These are phyloP conservation scores for Eretmocerus hayati DNA, from an alignment of 2,888 invertebrate genomes.

Conservation along the genomic window DNA sequence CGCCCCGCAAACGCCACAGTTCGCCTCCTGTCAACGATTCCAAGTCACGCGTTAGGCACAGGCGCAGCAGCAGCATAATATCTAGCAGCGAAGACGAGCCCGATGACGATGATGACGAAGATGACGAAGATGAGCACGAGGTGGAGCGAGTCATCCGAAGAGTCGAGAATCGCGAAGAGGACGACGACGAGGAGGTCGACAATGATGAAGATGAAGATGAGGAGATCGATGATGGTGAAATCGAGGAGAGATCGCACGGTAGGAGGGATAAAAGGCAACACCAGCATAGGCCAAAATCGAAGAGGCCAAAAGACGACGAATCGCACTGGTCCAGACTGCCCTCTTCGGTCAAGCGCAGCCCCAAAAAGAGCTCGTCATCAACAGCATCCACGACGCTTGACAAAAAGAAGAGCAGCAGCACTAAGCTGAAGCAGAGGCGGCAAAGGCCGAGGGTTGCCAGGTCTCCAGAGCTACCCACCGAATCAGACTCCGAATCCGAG, in stretches of 20 bases:
- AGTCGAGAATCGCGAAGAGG: no score
- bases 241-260: conserved; percentile 4
- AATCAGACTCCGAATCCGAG: conserved; percentile 42
- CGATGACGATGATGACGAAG: conserved; percentile 31
- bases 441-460: conserved; percentile 35
- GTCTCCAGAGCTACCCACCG: conserved; percentile 32
- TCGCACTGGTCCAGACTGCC: not conserved
- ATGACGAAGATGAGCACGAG: no score
- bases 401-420: conserved; percentile 36
- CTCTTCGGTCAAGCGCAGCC: conserved; percentile 28
- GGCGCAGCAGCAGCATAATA: conserved; percentile 20
- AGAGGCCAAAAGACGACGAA: conserved; percentile 27
- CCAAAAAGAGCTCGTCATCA: conserved; percentile 32
- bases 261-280: no score
- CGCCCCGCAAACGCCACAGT: conserved; percentile 17
- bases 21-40: conserved; percentile 10
- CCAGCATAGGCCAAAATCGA: conserved; percentile 3
- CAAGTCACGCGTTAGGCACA: conserved; percentile 16
- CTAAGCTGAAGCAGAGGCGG: conserved; percentile 44
- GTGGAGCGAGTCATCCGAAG: no score
- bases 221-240: not conserved
- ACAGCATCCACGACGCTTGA: conserved; percentile 35
- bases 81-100: conserved; percentile 41
- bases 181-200: conserved; percentile 32
- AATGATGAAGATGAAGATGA: conserved; percentile 4